Evolutionary conservation across 2,888 invertebrate genomes (phyloP), one percentile per base, ranked within the genome.

Genomic region (Ormyrus nitidulus): DNA sequence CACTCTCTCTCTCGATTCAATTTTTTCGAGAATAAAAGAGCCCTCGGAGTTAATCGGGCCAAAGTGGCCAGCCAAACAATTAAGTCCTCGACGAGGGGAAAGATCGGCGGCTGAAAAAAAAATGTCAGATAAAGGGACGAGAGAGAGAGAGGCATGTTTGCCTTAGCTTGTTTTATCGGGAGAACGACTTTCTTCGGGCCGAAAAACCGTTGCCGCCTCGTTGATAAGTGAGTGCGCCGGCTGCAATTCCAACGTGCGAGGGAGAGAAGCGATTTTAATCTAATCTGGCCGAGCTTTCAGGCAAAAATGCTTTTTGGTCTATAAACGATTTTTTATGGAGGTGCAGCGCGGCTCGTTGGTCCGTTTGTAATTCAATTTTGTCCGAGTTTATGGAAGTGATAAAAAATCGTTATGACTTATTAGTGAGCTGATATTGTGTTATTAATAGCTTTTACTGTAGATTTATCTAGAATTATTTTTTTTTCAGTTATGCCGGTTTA

Each of bases 181-280:
- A 34, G 34, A 34, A 34, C 4, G 34, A 34, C 34, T 34, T 34
- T 34, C 34, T 34, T 34, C 4, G 34, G 34, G 34, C 34, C 34
- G n/a, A 66, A 66, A 53, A 66, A 54, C 11, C 62, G 9, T 13
- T 44, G 8, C 44, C 58, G 49, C 5, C 66, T 49, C 5, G 48
- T 44, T 66, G 75, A 66, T 75, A 75, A 75, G 44, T 54, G 59
- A 19, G 19, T 19, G 19, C 34, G 53, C 51, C 34, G 68, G 6
- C 7, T 19, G 59, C 70, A 71, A 71, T 71, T 71, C 10, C 5
- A 64, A n/a, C 10, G 48, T 46, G 62, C 58, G 3, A 44, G 68
- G 54, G 68, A 68, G n/a, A 68, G 54, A 54, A 58, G 44, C 61
- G 66, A 66, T 75, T 59, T 66, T 66, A 66, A 75, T 75, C 65